These are phyloP conservation scores for Xanthia icteritia DNA, from an alignment of 2,888 invertebrate genomes.

Conservation along the genomic window DNA sequence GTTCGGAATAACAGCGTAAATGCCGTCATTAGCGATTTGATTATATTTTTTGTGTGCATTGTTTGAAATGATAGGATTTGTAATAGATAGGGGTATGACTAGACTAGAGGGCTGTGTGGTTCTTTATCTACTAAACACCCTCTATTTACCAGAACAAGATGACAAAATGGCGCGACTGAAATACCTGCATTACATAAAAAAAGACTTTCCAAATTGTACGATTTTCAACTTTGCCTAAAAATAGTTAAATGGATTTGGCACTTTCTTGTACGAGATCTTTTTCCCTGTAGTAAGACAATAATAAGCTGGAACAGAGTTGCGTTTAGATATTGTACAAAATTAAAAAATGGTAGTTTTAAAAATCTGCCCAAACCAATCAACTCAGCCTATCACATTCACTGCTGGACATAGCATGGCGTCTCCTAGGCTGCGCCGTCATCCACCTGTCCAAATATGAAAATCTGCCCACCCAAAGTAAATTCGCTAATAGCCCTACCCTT, in stretches of 20 bases:
- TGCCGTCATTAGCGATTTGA: slow-evolving; percentile 86
- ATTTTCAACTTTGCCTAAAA: background rate
- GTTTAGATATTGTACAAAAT: background rate
- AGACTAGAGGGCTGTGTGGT: slow-evolving; percentile 17
- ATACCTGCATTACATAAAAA: background rate
- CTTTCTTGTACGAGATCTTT: background rate
- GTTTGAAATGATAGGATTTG: slow-evolving; percentile 83
- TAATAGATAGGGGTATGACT: slow-evolving; percentile 83
- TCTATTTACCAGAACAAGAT: background rate
- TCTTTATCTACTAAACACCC: slow-evolving; percentile 35
- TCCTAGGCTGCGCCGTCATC: background rate
- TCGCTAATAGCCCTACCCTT: background rate
- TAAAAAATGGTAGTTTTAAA: background rate
- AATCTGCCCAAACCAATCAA: background rate
- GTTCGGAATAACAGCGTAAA: slow-evolving; percentile 87
- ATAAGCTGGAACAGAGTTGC: background rate
- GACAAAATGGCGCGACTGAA: background rate
- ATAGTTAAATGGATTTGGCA: background rate
- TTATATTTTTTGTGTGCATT: slow-evolving; percentile 80
- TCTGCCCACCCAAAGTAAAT: background rate
- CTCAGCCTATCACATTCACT: background rate
- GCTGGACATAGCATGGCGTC: background rate
- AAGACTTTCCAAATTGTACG: background rate
- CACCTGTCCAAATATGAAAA: background rate
- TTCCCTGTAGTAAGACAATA: background rate